Evolutionary conservation across 2,888 invertebrate genomes (phyloP).

Genomic region (Nomada fucata): DNA sequence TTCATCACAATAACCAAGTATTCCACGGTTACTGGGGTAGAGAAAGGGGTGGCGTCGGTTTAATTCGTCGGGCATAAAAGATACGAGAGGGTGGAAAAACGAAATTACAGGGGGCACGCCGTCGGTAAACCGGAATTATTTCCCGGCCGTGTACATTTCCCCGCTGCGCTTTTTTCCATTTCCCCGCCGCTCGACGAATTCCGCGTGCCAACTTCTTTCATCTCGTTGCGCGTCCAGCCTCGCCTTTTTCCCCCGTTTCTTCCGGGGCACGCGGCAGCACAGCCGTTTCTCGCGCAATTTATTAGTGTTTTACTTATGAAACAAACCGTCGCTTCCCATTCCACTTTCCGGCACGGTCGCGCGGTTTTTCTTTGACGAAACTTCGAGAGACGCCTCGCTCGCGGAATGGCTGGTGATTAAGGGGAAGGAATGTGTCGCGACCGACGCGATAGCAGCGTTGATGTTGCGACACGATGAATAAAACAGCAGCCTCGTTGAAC

Average conservation of each 20-base stretch:
- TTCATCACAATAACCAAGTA: not conserved
- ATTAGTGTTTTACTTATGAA: not conserved
- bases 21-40: not conserved
- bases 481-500: not conserved
- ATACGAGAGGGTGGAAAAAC: not conserved
- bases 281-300: slow-evolving; percentile 7
- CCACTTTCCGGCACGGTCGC: no score
- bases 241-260: not conserved
- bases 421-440: not conserved
- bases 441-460: no score
- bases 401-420: not conserved
- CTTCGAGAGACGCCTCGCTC: not conserved
- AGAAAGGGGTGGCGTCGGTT: not conserved
- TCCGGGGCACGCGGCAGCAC: not conserved
- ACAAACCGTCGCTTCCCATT: not conserved
- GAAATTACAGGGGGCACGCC: not conserved
- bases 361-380: not conserved
- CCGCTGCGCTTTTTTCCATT: not conserved
- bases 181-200: not conserved
- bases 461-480: no score
- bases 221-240: not conserved
- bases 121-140: slow-evolving; percentile 37
- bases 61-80: slow-evolving; percentile 19
- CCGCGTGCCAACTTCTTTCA: not conserved
- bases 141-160: not conserved